Evolutionary conservation across 2,113 vertebrate species (phyloP).

Genomic region (Psilopsiagon aymara): DNA sequence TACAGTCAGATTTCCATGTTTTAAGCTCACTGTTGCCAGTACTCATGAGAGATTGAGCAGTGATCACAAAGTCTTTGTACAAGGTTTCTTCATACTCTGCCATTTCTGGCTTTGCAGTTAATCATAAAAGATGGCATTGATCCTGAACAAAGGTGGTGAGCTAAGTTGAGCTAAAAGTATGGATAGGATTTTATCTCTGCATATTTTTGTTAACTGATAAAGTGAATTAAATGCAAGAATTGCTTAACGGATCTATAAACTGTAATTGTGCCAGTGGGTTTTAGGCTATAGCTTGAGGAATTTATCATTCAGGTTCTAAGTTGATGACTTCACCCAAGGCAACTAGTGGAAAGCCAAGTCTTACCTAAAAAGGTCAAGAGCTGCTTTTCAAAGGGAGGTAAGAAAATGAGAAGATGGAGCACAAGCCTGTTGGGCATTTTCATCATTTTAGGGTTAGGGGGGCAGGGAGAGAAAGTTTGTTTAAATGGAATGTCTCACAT

Average conservation of each 20-base stretch:
- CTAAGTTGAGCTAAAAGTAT: not conserved
- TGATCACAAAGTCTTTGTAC: not conserved
- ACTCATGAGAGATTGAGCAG: not conserved
- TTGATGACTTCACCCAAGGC: not conserved
- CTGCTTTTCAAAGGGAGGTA: not conserved
- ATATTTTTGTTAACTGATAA: not conserved
- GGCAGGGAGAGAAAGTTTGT: not conserved
- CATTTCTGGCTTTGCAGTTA: not conserved
- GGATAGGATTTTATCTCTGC: not conserved
- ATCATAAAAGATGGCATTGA: not conserved
- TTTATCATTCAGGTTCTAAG: not conserved
- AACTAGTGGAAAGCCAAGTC: not conserved
- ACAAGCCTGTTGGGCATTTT: not conserved
- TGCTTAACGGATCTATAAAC: not conserved
- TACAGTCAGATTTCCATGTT: not conserved
- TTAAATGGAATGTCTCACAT: not conserved
- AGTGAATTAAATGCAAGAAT: not conserved
- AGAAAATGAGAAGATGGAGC: not conserved
- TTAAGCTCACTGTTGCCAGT: not conserved
- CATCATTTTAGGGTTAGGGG: not conserved
- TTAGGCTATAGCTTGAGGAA: not conserved
- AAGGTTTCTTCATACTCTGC: not conserved
- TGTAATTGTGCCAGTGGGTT: not conserved
- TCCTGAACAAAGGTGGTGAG: not conserved
- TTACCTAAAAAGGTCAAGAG: not conserved